Conservation (phyloP, 2,888 invertebrate genomes). For the Dicyrtoma fusca region DNA sequence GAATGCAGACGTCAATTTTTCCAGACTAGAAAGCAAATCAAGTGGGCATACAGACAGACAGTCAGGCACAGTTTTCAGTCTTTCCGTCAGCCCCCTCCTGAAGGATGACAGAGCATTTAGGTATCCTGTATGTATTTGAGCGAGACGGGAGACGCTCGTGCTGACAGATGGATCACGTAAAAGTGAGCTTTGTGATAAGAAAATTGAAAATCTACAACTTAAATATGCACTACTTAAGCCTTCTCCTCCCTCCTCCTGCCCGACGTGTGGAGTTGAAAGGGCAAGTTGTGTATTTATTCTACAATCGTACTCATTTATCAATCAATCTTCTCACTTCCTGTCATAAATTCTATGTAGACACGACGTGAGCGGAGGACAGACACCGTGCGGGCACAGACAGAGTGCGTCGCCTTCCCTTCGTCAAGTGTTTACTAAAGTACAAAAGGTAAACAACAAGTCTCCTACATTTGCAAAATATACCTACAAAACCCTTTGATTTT, state of each 20-base stretch:
- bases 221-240: not conserved
- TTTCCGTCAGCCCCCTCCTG: no score
- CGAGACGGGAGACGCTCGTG: not conserved
- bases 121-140: no score
- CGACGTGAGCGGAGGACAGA: not conserved
- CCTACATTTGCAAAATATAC: no score
- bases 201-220: not conserved
- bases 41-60: no score
- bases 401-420: no score
- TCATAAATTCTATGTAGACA: conserved; percentile 9
- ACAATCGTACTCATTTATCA: conserved; percentile 19
- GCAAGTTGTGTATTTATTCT: not conserved
- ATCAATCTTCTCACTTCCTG: conserved; percentile 28
- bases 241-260: not conserved
- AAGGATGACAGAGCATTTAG: not conserved
- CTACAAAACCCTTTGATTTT: no score
- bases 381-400: no score
- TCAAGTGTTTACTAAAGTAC: no score
- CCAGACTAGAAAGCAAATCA: no score
- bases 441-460: no score
- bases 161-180: conserved; percentile 21
- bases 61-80: no score
- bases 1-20: no score
- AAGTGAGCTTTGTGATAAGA: not conserved
- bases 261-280: not conserved